Evolutionary conservation across 2,888 invertebrate species (phyloP), one percentile per base, ranked within the genome.

Genomic region (Rhagonycha lutea): DNA sequence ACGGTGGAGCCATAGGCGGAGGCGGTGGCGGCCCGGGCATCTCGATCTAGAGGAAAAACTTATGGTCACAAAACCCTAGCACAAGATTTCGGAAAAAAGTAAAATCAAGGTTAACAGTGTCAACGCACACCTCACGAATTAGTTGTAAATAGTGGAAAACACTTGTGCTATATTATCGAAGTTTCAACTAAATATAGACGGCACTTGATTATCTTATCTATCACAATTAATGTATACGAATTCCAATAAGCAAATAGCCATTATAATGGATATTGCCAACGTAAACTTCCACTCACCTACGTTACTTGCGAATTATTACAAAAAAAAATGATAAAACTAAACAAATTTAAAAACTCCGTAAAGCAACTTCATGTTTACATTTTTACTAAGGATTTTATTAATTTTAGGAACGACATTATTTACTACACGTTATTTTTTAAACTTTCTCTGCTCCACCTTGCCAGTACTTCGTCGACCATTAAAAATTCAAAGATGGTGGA

Each of bases 1-100:
- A 91, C 70, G 93, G 92, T 62, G 91, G 91, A 18, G 94, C 92
- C 81, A 92, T 91, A 23, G 92, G 92, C 68, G 91, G 91, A 72
- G 92, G 92, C 74, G 91, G 91, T 75, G 93, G 93, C 77, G 91
- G 90, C 84, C 89, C 90, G 72, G 89, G 90, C 88, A 88, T 88
- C 78, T 73, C 82, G n/a, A 47, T 47, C 47, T 47, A n/a, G 5
- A 47, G n/a, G 32, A 47, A 47, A 47, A 7, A 47, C 47, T n/a
- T 47, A n/a, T n/a, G 47, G 47, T 47, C 47, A 47, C 47, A 47
- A 47, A 47, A 47, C n/a, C 47, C 18, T 18, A 18, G 47, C 47
- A 47, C 47, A 47, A 47, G 5, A 47, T n/a, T 47, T 47, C 5
- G 47, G 47, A 47, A 47, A 47, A 47, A 47, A 47, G 47, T 47